Base-by-base conservation (phyloP, 2,113 vertebrate species). In the Ceyx cyanopectus region DNA sequence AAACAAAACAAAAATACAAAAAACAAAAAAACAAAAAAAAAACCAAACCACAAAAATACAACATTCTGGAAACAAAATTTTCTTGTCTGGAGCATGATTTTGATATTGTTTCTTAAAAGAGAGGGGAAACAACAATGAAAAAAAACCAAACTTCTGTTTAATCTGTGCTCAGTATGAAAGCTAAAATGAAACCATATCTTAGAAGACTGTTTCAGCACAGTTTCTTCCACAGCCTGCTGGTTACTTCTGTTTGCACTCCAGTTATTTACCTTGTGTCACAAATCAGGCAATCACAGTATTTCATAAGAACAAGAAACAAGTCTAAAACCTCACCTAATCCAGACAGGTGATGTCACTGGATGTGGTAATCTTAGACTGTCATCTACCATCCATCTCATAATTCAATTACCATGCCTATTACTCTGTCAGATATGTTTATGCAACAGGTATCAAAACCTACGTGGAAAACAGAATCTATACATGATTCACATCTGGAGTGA, bases 271-370 rank as follows among this genome's bases (percentile, higher is more conserved):
- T 93, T 5, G 4, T 85, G 46, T 48, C 74, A 76, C n/a, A 81
- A 57, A 90, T 89, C 78, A 90, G 70, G 57, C 81, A 87, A 90
- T 69, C 45, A 82, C 70, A 84, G 3, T 24, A 73, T 96, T 95
- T 90, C 11, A 4, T 72, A 87, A 95, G 37, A 79, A 18, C 8
- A 79, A 84, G 57, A 78, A 92, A 87, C 0, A 0, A 73, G 27
- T 41, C 70, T 82, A 85, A 73, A 19, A 32, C 86, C 45, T 50
- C 93, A 93, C 89, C 90, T 93, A 69, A 94, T 66, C 53, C 81
- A 96, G 92, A 90, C 90, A 81, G 77, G 78, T 94, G 92, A 94
- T 79, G 90, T 95, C 92, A 95, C 66, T 79, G 46, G 20, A 90
- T 96, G 79, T 92, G 51, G 58, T 43, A 94, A 96, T 93, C 86